These are phyloP conservation scores for Pelosia muscerda DNA, from an alignment of 2,888 invertebrate genomes.

Conservation along the genomic window DNA sequence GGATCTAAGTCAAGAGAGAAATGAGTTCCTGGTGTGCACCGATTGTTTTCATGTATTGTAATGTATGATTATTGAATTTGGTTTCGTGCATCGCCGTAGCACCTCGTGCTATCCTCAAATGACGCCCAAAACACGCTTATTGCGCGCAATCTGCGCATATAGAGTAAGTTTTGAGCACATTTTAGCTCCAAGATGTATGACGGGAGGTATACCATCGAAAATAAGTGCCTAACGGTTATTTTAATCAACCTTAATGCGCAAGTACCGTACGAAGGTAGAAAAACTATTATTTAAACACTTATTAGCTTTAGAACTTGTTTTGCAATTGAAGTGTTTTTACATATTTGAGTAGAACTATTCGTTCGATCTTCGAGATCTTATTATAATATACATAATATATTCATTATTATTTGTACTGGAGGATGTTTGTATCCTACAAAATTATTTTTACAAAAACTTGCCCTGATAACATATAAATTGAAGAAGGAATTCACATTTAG, in stretches of 20 bases:
- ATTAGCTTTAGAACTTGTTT: not conserved
- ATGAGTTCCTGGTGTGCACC: no score
- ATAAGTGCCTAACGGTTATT: constrained; percentile 56
- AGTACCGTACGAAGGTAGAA: constrained; percentile 60
- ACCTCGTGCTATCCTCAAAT: no score
- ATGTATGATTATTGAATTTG: no score
- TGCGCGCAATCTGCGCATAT: no score
- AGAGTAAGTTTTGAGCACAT: no score
- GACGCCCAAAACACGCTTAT: no score
- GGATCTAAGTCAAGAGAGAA: no score
- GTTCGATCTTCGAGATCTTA: not conserved
- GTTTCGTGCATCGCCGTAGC: no score
- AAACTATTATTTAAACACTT: not conserved
- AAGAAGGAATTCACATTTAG: not conserved
- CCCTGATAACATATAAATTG: not conserved
- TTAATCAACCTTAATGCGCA: constrained; percentile 46
- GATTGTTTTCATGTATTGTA: no score
- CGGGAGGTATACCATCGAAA: not conserved
- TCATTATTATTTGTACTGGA: not conserved
- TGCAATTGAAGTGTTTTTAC: not conserved
- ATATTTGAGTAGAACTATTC: not conserved
- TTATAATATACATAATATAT: not conserved
- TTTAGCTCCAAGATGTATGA: no score
- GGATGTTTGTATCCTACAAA: not conserved
- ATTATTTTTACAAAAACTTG: not conserved